These are phyloP conservation scores for Azemiops feae DNA, from an alignment of 2,113 vertebrate species.

Conservation along the genomic window DNA sequence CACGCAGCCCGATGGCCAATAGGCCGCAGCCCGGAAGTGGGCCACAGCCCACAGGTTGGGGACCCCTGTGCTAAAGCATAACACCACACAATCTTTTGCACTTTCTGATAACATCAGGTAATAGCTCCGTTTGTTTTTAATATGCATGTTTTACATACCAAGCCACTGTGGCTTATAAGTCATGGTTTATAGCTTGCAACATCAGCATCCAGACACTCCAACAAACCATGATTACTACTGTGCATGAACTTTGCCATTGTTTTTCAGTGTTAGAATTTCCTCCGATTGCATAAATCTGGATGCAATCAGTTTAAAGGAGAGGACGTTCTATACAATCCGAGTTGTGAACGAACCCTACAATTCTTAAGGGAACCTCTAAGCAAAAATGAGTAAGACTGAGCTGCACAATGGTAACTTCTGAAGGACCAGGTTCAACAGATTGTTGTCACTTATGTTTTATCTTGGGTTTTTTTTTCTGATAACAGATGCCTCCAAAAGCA, in stretches of 20 bases:
- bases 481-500: neutral
- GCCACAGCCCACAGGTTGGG: no score
- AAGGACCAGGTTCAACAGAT: neutral
- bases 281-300: neutral
- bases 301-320: neutral
- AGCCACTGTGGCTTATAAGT: neutral
- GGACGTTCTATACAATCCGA: neutral
- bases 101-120: neutral
- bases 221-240: neutral
- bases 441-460: neutral
- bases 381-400: neutral
- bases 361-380: neutral
- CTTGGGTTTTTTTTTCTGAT: neutral
- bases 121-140: neutral
- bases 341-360: neutral
- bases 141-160: neutral
- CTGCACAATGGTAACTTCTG: neutral
- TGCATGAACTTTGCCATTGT: neutral
- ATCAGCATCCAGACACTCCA: neutral
- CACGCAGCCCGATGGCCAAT: no score
- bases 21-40: no score
- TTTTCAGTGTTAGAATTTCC: neutral
- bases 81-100: neutral
- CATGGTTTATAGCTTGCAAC: neutral
- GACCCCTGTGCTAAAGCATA: neutral